phyloP scores from a whole-genome alignment of 92 coral and sea anemone genomes.

The Bergia sp. region DNA sequence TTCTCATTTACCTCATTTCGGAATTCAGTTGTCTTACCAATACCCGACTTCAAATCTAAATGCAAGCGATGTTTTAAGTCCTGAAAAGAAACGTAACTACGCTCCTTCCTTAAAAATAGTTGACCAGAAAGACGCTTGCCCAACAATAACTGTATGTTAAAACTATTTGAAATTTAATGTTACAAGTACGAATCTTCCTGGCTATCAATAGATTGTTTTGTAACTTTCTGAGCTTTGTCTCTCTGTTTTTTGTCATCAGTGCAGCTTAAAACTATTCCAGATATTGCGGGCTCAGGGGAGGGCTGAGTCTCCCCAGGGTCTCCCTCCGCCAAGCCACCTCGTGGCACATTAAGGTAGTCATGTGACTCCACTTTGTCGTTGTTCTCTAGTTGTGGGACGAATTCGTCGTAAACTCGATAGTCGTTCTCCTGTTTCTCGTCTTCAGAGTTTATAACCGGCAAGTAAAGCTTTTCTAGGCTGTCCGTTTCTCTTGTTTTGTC shows the following conservation, averaged over 20 bases:
- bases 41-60: too few relatives aligned
- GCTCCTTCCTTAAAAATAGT: too few relatives aligned
- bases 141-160: too few relatives aligned
- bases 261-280: background rate
- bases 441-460: background rate
- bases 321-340: background rate
- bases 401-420: slow-evolving; percentile 8
- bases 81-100: too few relatives aligned
- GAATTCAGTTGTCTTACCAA: too few relatives aligned
- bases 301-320: background rate
- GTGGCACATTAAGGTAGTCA: background rate
- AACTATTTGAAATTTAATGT: background rate
- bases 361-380: background rate
- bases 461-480: background rate
- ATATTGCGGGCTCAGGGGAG: background rate
- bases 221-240: background rate
- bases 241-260: background rate
- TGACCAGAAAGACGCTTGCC: too few relatives aligned
- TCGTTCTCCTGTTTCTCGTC: background rate
- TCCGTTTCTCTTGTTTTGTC: background rate
- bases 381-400: slow-evolving; percentile 24
- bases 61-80: too few relatives aligned
- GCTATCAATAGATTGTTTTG: background rate
- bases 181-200: background rate
- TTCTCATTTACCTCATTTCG: too few relatives aligned